Conservation (phyloP, 2,888 invertebrate species). For the Limulus polyphemus region DNA sequence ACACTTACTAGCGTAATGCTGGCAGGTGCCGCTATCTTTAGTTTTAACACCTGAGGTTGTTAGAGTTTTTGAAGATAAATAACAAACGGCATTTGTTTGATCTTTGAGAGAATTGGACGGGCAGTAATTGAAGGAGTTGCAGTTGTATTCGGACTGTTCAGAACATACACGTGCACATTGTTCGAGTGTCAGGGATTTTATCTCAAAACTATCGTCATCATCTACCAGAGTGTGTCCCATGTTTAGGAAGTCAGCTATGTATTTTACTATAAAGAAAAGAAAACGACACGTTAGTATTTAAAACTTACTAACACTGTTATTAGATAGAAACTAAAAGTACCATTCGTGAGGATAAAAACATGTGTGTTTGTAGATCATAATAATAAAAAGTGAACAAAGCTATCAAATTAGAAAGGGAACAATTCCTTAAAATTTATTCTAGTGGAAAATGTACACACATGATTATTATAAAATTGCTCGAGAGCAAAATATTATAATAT, state of each 20-base stretch:
- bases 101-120: background rate
- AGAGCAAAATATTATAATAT: too few relatives aligned
- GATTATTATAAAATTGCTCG: too few relatives aligned
- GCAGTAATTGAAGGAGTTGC: constrained; percentile 18
- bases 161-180: constrained; percentile 13
- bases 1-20: constrained; percentile 14
- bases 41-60: background rate
- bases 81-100: constrained; percentile 6
- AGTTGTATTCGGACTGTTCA: constrained; percentile 8
- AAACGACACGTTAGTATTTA: background rate
- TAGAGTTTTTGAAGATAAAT: constrained; percentile 1
- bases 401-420: too few relatives aligned
- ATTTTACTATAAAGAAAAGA: constrained; percentile 7
- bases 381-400: too few relatives aligned
- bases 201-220: constrained; percentile 3
- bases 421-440: too few relatives aligned
- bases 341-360: too few relatives aligned
- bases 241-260: constrained; percentile 11
- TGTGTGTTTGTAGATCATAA: too few relatives aligned
- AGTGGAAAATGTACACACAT: too few relatives aligned
- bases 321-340: too few relatives aligned
- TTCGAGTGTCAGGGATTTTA: constrained; percentile 5
- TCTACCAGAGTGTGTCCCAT: constrained; percentile 7
- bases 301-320: too few relatives aligned
- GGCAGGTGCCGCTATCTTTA: constrained; percentile 2